Base-by-base conservation (phyloP, 2,113 vertebrate species). In the Amphiprion percula region DNA sequence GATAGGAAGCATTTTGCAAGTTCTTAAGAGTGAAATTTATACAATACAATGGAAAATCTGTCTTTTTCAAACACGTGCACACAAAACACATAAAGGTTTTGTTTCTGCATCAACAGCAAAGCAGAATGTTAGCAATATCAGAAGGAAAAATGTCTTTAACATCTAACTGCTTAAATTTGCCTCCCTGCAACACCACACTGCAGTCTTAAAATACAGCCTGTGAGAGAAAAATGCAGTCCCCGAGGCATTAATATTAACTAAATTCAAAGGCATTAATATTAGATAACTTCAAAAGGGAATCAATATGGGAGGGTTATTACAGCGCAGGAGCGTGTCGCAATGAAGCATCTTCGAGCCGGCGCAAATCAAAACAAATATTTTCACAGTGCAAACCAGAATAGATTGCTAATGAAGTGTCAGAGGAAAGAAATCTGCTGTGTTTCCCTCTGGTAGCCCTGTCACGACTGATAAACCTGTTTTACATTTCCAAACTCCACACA, bases 211-310 rank as follows among this genome's bases (percentile, higher is more conserved):
- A 39, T 23, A 9, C 52, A n/a, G 37, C 46, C 23, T n/a, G 14
- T 44, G 24, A 44, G 33, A 59, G 10, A 50, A 47, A 58, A 56
- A 54, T 14, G 26, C 58, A 37, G n/a, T 19, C 64, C 21, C n/a
- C 19, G 63, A 28, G 14, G 37, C 24, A 50, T 80, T 64, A 47
- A 82, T 74, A 69, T 53, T 50, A 75, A 66, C 68, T 73, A 55
- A 63, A 72, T 59, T 37, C n/a, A 24, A 59, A 28, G 10, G 37
- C 24, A 50, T 80, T 60, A 47, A 82, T 74, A 69, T 53, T 50
- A 77, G 62, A 66, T 73, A 55, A 63, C 69, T 59, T 37, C 52
- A 83, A 62, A 62, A 78, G 54, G 10, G 74, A 84, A 84, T 79
- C 61, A 1, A 78, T 78, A 47, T 24, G 24, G 41, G 62, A 82